These are phyloP conservation scores for Phataginus tricuspis DNA, from an alignment of 2,797 vertebrate species.

Conservation along the genomic window DNA sequence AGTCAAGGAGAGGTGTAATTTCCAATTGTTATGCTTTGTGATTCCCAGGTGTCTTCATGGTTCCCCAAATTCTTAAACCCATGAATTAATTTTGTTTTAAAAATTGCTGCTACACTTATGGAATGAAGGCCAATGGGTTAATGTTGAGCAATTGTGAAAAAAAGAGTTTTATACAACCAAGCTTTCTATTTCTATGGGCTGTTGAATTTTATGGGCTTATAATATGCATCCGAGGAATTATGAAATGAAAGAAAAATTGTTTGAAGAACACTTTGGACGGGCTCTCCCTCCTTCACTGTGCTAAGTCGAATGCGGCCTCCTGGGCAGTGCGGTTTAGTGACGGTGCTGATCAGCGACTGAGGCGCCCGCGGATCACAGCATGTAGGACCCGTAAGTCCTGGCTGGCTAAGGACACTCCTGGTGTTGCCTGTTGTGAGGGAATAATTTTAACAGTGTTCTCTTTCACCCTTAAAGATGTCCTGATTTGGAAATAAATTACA, in stretches of 20 bases:
- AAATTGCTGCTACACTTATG: neutral
- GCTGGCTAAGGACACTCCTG: neutral
- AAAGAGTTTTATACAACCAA: slow-evolving; percentile 52
- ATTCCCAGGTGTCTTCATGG: neutral
- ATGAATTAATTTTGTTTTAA: slow-evolving; percentile 30
- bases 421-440: neutral
- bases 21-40: neutral
- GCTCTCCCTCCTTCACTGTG: neutral
- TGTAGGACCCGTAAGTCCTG: neutral
- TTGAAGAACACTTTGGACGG: neutral
- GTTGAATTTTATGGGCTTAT: slow-evolving; percentile 62
- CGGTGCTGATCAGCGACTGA: neutral
- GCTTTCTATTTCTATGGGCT: slow-evolving; percentile 47
- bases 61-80: slow-evolving; percentile 24
- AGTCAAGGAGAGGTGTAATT: slow-evolving; percentile 21
- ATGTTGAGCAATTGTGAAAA: slow-evolving; percentile 10
- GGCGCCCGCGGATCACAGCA: neutral
- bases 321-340: neutral
- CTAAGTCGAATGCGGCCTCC: neutral
- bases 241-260: slow-evolving; percentile 56
- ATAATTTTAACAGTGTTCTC: neutral
- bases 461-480: neutral
- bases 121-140: neutral
- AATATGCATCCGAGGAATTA: slow-evolving; percentile 42
- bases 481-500: neutral